Percentiles rank a stretch among this genome's conserved stretches.
Conservation (phyloP, 2,888 invertebrate genomes). For the Stenoptilia bipunctidactyla region DNA sequence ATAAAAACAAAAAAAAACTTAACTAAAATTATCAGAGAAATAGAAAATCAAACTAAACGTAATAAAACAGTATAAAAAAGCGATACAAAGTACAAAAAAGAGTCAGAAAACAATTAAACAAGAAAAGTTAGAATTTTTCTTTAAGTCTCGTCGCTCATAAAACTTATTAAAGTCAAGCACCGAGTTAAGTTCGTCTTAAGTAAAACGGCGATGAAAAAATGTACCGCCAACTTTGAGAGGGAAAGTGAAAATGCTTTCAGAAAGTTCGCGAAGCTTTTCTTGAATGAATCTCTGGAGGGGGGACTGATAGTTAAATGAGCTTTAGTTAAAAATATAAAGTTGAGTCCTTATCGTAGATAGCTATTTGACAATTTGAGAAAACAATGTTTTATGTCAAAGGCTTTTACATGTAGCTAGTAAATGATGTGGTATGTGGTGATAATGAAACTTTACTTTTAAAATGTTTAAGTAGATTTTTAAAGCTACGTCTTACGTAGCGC, state of each 20-base stretch:
- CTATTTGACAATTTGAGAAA: too few species aligned
- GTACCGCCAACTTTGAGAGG: constrained; percentile 50
- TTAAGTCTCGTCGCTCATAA: constrained; percentile 67
- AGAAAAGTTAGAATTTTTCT: neutral
- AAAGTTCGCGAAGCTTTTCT: constrained; percentile 12
- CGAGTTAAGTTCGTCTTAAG: constrained; percentile 70
- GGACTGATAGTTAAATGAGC: neutral
- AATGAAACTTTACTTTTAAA: too few species aligned
- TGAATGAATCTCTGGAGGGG: neutral
- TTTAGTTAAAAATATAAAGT: neutral
- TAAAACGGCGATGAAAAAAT: constrained; percentile 64
- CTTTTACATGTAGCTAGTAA: too few species aligned
- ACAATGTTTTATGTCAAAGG: too few species aligned
- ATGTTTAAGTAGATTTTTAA: too few species aligned
- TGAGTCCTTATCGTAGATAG: too few species aligned
- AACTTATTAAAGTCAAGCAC: constrained; percentile 72
- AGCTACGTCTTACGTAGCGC: too few species aligned
- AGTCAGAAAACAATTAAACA: neutral
- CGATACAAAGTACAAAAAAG: neutral
- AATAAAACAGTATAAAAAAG: neutral
- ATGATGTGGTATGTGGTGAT: too few species aligned
- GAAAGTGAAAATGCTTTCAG: constrained; percentile 53
- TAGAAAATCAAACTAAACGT: neutral
- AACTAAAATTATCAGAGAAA: neutral
- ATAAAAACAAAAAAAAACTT: too few species aligned